A percentile compares a stretch with the other conserved stretches of the same genome.
phyloP scores from a whole-genome alignment of 2,888 invertebrate species.

The Noctua janthina region DNA sequence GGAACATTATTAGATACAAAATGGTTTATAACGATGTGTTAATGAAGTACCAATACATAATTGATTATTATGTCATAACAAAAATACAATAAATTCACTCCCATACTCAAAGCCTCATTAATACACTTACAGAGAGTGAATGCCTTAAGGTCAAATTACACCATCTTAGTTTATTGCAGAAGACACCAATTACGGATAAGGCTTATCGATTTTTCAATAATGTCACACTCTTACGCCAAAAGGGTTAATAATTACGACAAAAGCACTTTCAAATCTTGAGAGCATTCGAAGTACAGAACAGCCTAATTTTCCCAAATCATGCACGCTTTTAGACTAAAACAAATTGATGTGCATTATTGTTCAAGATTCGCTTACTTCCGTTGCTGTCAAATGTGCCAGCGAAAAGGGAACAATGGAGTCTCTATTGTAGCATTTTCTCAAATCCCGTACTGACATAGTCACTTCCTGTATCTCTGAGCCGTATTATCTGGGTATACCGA shows the following conservation, averaged over 20 bases:
- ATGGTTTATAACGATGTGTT: neutral
- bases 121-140: neutral
- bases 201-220: conserved; percentile 2
- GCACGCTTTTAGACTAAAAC: conserved; percentile 57
- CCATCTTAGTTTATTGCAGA: neutral
- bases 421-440: conserved; percentile 70
- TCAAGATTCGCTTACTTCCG: conserved; percentile 74
- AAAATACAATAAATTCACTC: neutral
- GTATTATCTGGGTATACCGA: conserved; percentile 81
- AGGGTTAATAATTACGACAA: conserved; percentile 49
- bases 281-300: conserved; percentile 24
- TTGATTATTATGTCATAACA: conserved; percentile 1
- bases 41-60: neutral
- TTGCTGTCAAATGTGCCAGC: conserved; percentile 69
- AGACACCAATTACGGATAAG: conserved; percentile 4
- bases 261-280: conserved; percentile 40
- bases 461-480: conserved; percentile 81
- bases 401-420: conserved; percentile 65
- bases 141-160: neutral
- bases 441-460: conserved; percentile 75
- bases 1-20: conserved; percentile 4
- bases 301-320: conserved; percentile 50
- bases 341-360: conserved; percentile 73
- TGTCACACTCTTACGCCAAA: conserved; percentile 30
- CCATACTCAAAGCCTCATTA: neutral